Evolutionary conservation across 2,888 invertebrate genomes (phyloP).

Genomic region (Malthinus seriepunctatus): DNA sequence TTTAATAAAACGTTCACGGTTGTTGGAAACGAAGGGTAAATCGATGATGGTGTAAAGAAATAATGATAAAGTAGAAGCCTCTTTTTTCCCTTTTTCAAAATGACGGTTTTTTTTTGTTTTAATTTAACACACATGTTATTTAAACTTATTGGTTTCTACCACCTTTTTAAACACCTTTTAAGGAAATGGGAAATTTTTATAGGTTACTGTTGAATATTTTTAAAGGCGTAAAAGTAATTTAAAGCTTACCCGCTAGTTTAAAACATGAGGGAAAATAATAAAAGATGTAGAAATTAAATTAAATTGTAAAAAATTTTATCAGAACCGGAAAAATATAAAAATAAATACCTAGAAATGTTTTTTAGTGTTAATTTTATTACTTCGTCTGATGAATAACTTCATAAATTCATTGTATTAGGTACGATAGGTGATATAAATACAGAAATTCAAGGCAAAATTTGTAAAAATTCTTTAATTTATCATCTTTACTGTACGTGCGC

Average conservation of each 20-base stretch:
- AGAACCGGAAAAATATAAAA: too few species aligned
- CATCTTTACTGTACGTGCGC: too few species aligned
- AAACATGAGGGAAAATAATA: too few species aligned
- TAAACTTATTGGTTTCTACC: constrained; percentile 26
- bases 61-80: constrained; percentile 27
- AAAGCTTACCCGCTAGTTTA: neutral
- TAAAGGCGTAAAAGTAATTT: constrained; percentile 18
- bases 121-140: constrained; percentile 31
- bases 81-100: constrained; percentile 17
- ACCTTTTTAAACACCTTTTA: constrained; percentile 9
- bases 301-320: too few species aligned
- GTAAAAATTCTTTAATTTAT: too few species aligned
- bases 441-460: too few species aligned
- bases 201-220: constrained; percentile 19
- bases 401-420: too few species aligned
- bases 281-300: too few species aligned
- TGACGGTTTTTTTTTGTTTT: constrained; percentile 30
- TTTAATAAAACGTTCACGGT: constrained; percentile 31
- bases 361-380: too few species aligned
- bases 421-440: too few species aligned
- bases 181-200: constrained; percentile 31
- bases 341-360: too few species aligned
- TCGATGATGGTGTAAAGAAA: constrained; percentile 26
- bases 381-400: too few species aligned
- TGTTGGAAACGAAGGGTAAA: constrained; percentile 26